These are phyloP conservation scores for Sericinus montela DNA, from an alignment of 2,888 invertebrate genomes.

Conservation along the genomic window DNA sequence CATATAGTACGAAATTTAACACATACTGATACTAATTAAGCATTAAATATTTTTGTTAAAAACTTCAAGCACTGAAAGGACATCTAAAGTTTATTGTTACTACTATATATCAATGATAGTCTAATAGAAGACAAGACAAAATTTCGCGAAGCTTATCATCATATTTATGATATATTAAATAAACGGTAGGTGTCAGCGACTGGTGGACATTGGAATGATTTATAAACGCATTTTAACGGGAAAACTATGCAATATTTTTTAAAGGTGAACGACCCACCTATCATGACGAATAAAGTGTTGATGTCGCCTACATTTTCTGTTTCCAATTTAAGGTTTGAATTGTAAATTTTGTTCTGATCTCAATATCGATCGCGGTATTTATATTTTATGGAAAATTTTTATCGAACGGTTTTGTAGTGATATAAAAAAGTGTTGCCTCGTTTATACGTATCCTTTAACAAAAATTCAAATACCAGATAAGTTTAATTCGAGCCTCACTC, in stretches of 20 bases:
- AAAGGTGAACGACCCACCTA: conserved; percentile 29
- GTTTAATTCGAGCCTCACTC: too few species aligned
- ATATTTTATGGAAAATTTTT: not conserved
- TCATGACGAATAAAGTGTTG: conserved; percentile 20
- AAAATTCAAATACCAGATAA: too few species aligned
- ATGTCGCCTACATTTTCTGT: conserved; percentile 32
- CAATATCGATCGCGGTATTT: conserved; percentile 37
- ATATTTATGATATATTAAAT: conserved; percentile 12
- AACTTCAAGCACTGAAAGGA: too few species aligned
- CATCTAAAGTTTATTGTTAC: too few species aligned
- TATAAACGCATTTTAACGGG: conserved; percentile 22
- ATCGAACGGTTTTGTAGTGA: not conserved
- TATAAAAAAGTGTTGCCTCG: too few species aligned
- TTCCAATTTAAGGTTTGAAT: conserved; percentile 38
- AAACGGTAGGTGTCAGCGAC: conserved; percentile 8
- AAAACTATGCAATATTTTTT: conserved; percentile 16
- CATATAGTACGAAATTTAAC: too few species aligned
- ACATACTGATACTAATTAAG: too few species aligned
- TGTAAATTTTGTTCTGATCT: conserved; percentile 31
- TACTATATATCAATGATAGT: not conserved
- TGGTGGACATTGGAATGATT: conserved; percentile 13
- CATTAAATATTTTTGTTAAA: too few species aligned
- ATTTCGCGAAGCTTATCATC: not conserved
- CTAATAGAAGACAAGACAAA: conserved; percentile 6
- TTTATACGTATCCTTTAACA: too few species aligned